Base-by-base conservation (phyloP, 2,888 invertebrate genomes). In the Hylaea fasciaria region DNA sequence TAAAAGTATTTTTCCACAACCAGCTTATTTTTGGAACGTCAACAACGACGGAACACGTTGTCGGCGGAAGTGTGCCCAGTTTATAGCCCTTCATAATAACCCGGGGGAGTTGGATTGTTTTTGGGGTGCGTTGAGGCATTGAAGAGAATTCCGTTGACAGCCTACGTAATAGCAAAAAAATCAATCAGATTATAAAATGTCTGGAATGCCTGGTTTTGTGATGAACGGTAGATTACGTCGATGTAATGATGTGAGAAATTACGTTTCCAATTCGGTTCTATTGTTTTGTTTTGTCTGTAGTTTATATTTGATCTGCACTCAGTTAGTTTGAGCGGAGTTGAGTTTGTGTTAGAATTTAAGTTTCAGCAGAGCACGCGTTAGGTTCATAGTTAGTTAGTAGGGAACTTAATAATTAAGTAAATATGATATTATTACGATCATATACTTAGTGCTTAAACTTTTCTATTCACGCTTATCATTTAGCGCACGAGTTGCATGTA, bases 1-100 rank as follows among this genome's bases (percentile, higher is more conserved):
- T 37, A n/a, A 4, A 12, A 37, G 37, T 37, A 43, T 52, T 60
- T 60, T 55, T 55, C 50, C 57, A 48, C 35, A 50, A 57, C 44
- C 0, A 52, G 50, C 58, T 45, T 69, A 66, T 63, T 68, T 68
- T 62, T 46, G 56, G 58, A 62, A 63, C 59, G 68, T 66, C 67
- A 69, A 70, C 62, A 67, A 50, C 57, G 61, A 57, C 52, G 47
- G 50, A 63, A 60, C 41, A 52, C 51, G 57, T 47, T 5, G 22
- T 22, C 22, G 22, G 5, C 44, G 43, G 37, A 51, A 62, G 57
- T 46, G 12, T 45, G 35, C 58, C 22, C 43, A 50, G 53, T 67
- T 66, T 59, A 65, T 57, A 54, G 46, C 48, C 40, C 52, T 44
- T 55, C 57, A 57, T 64, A 55, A 63, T 66, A 61, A 68, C 64